Conservation (phyloP, 2,797 vertebrate genomes). For the Phoebastria nigripes region DNA sequence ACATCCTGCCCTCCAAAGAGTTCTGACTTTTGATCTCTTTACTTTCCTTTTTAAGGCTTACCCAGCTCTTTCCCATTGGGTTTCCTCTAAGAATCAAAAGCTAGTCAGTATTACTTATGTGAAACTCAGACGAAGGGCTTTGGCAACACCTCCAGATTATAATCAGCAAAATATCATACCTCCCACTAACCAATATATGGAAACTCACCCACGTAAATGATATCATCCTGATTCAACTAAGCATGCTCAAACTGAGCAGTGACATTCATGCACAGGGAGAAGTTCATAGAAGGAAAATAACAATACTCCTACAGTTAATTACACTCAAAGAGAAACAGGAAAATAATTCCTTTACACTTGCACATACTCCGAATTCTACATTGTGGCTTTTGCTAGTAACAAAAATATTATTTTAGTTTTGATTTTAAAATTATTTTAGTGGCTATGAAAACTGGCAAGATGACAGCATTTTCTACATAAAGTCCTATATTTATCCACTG, state of each 20-base stretch:
- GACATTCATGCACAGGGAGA: slow-evolving; percentile 7
- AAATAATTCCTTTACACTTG: not conserved
- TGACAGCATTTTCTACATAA: slow-evolving; percentile 43
- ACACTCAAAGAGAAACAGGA: not conserved
- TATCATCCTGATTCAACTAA: slow-evolving; percentile 32
- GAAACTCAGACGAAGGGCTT: slow-evolving; percentile 43
- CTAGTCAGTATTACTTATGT: slow-evolving; percentile 4
- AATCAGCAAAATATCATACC: slow-evolving; percentile 64
- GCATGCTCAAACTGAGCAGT: slow-evolving; percentile 35
- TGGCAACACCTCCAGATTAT: slow-evolving; percentile 45
- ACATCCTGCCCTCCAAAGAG: not conserved
- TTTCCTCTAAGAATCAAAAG: slow-evolving; percentile 28
- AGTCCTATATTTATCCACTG: slow-evolving; percentile 51
- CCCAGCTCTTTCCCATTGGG: not conserved
- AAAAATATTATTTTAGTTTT: not conserved
- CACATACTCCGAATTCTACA: not conserved
- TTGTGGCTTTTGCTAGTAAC: not conserved
- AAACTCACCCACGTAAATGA: slow-evolving; percentile 56
- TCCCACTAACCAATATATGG: slow-evolving; percentile 62
- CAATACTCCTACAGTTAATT: slow-evolving; percentile 31
- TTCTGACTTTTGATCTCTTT: not conserved
- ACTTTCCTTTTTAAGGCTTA: not conserved
- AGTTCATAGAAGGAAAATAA: slow-evolving; percentile 22
- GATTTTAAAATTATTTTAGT: slow-evolving; percentile 7
- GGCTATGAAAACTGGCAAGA: slow-evolving; percentile 24